Conservation (phyloP, 2,888 invertebrate genomes). For the Ischnus inquisitorius region DNA sequence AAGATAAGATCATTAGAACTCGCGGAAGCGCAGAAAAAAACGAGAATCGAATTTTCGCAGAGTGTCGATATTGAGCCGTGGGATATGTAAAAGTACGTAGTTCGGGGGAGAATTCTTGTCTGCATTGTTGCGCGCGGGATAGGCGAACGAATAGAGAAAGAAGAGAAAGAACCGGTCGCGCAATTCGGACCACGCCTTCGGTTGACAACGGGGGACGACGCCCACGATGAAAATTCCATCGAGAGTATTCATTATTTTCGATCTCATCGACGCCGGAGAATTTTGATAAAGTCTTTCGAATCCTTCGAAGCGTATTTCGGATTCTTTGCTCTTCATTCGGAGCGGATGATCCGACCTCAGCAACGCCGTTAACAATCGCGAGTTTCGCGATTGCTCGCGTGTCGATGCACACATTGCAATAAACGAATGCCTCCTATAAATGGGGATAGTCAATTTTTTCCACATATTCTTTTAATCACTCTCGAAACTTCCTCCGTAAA, state of each 20-base stretch:
- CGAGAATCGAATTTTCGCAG: conserved; percentile 8
- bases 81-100: conserved; percentile 47
- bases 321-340: background rate
- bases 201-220: conserved; percentile 59
- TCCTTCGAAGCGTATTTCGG: background rate
- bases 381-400: too few species aligned
- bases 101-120: conserved; percentile 49
- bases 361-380: background rate
- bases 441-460: too few species aligned
- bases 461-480: too few species aligned
- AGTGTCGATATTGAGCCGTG: conserved; percentile 24
- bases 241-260: conserved; percentile 46
- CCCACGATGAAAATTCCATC: conserved; percentile 65
- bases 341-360: background rate
- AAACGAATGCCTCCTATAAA: too few species aligned
- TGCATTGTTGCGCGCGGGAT: conserved; percentile 61
- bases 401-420: too few species aligned
- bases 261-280: conserved; percentile 22
- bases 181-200: conserved; percentile 66
- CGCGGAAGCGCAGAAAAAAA: background rate
- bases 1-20: background rate
- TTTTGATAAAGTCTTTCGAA: conserved; percentile 1
- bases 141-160: conserved; percentile 40
- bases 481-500: too few species aligned
- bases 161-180: conserved; percentile 62